Evolutionary conservation across 2,888 invertebrate species (phyloP), one percentile per base, ranked within the genome.

Genomic region (Drosophila mimica): DNA sequence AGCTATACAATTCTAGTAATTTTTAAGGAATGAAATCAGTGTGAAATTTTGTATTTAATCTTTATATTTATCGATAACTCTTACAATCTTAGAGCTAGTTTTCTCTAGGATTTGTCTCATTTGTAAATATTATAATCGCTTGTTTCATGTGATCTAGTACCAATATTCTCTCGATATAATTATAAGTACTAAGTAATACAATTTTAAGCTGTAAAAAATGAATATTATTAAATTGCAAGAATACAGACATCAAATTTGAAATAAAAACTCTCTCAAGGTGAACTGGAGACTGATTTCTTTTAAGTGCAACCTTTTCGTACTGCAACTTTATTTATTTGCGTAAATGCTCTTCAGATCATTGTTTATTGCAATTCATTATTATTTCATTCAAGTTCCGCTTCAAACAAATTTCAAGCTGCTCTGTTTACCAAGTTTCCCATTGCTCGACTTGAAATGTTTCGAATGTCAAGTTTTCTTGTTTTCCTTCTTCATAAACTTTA

Each of bases 381-480:
- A 9, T 49, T 49, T 46, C 15, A 49, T 49, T 3, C 1, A 3
- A 49, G 25, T 52, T 28, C 25, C 25, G 20, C 33, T 13, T 9
- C 8, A 28, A 36, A 30, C 9, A 15, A 36, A 3, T 61, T 62
- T 25, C 17, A 6, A 36, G 25, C 15, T 56, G 15, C 30, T 40
- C 38, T 28, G 54, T 71, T 79, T 58, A 40, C 8, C 40, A 67
- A 54, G 67, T 68, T 68, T 65, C 17, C 56, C 51, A 57, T 36
- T 68, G 51, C n/a, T 43, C 17, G 34, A 31, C 30, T 57, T 66
- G 46, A 40, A 36, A 46, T 51, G 52, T 66, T 40, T 65, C 56
- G 34, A 67, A 67, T 20, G 52, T 48, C 46, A 11, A 36, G 15
- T 49, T 68, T 40, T 15, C 30, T 43, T 49, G 51, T 48, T 46